Evolutionary conservation across 2,888 invertebrate species (phyloP), one percentile per base, ranked within the genome.

Genomic region (Leptogaster cylindrica): DNA sequence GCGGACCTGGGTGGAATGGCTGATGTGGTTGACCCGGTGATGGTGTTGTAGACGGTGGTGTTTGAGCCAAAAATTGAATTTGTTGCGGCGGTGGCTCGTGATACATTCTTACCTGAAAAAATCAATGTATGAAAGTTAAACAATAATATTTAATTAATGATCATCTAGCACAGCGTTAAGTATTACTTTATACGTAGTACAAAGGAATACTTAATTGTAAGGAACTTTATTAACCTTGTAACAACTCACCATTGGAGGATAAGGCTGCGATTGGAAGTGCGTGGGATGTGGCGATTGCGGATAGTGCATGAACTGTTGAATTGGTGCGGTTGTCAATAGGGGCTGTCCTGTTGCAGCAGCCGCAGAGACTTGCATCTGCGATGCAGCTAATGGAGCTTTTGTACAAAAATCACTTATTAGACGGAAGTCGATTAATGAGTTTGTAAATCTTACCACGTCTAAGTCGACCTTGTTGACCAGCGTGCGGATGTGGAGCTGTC

Each of bases 271-370:
- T 73, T 76, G 79, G 84, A 75, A 85, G 77, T 77, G 84, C 79
- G 71, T 81, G 79, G 80, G 84, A 82, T 79, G 81, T 74, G 76
- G 81, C 71, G 87, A 83, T 78, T 87, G 88, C 75, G 85, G 86
- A 81, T 87, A 85, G 72, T 86, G 86, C 77, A 87, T 83, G 78
- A 85, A 86, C 73, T 84, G 89, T 76, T 88, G 89, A 77, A 93
- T 83, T 8, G 92, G 91, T 16, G 89, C 90, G 18, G 92, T 89
- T 39, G 93, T 91, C 74, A 94, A 81, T 68, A 95, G 83, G 3
- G 94, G 93, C 79, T 92, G 93, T 0, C 94, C 94, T 36, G 92
- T 92, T 64, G 80, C 80, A 27, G 87, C 85, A 66, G 88, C 88
- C 66, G 90, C 90, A 27, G 79, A 75, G 70, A 92, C 91, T 77